Evolutionary conservation across 2,888 invertebrate genomes (phyloP).

Genomic region (Synanthedon formicaeformis): DNA sequence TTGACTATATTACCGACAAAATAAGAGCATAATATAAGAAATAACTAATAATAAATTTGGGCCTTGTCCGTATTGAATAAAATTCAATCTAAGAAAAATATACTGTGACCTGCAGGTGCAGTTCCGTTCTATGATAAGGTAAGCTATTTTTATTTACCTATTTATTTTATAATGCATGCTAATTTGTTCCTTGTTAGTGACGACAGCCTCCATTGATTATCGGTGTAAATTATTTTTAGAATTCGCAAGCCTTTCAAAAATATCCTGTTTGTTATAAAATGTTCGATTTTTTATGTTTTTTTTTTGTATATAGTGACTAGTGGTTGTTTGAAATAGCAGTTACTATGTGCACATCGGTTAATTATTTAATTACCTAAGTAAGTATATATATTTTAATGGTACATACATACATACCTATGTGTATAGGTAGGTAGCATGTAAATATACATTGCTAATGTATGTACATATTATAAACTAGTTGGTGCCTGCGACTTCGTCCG

Average conservation of each 20-base stretch:
- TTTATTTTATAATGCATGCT: conserved; percentile 7
- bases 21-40: conserved; percentile 31
- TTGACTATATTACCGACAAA: conserved; percentile 45
- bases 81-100: conserved; percentile 28
- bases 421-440: too few relatives aligned
- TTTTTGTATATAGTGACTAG: too few relatives aligned
- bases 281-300: too few relatives aligned
- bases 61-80: conserved; percentile 15
- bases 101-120: conserved; percentile 39
- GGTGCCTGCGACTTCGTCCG: too few relatives aligned
- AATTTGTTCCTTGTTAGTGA: conserved; percentile 3
- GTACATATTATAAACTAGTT: too few relatives aligned
- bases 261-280: background rate
- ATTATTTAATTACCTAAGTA: too few relatives aligned
- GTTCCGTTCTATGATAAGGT: conserved; percentile 52
- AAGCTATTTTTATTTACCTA: conserved; percentile 31
- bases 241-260: conserved; percentile 8
- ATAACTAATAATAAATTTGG: conserved; percentile 25
- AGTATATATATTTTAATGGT: too few relatives aligned
- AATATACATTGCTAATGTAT: too few relatives aligned
- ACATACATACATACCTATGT: too few relatives aligned
- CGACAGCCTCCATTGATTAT: conserved; percentile 2
- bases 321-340: too few relatives aligned
- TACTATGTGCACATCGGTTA: too few relatives aligned
- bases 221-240: conserved; percentile 23